phyloP scores from a whole-genome alignment of 2,888 invertebrate species.

The Sphinx pinastri region DNA sequence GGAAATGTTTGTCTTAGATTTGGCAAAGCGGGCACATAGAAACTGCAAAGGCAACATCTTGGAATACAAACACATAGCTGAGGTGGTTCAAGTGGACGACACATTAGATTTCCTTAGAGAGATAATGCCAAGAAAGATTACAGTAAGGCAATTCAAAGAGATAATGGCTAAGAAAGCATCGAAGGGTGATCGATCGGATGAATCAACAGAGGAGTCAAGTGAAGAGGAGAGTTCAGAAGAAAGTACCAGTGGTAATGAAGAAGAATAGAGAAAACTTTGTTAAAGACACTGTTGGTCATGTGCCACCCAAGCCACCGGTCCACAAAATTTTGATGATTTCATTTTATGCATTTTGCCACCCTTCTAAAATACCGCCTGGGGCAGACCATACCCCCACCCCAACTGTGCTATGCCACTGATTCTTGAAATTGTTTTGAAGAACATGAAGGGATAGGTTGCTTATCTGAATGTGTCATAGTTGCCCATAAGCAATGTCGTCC shows the following conservation, averaged over 20 bases:
- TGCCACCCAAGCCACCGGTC: neutral
- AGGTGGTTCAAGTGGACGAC: slow-evolving; percentile 87
- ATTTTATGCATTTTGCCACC: too few relatives aligned
- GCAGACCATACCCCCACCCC: too few relatives aligned
- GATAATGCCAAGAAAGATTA: slow-evolving; percentile 90
- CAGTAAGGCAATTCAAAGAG: slow-evolving; percentile 86
- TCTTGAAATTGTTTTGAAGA: too few relatives aligned
- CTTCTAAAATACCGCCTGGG: too few relatives aligned
- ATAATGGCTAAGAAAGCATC: slow-evolving; percentile 85
- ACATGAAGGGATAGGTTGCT: too few relatives aligned
- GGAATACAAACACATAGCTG: slow-evolving; percentile 88
- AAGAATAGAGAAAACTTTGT: slow-evolving; percentile 43
- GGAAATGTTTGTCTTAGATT: slow-evolving; percentile 88
- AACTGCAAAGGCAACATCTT: slow-evolving; percentile 79
- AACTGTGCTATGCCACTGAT: too few relatives aligned
- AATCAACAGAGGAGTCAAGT: slow-evolving; percentile 67
- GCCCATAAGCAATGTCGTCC: too few relatives aligned
- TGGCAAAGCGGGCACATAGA: slow-evolving; percentile 85
- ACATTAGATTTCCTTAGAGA: slow-evolving; percentile 88
- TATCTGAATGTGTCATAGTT: too few relatives aligned
- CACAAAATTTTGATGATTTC: too few relatives aligned
- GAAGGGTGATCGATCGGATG: slow-evolving; percentile 59
- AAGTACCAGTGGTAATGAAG: slow-evolving; percentile 62
- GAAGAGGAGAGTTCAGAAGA: slow-evolving; percentile 66
- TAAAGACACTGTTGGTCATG: neutral